These are phyloP conservation scores for Drosophila neoperkinsi DNA, from an alignment of 2,888 invertebrate species.

Conservation along the genomic window DNA sequence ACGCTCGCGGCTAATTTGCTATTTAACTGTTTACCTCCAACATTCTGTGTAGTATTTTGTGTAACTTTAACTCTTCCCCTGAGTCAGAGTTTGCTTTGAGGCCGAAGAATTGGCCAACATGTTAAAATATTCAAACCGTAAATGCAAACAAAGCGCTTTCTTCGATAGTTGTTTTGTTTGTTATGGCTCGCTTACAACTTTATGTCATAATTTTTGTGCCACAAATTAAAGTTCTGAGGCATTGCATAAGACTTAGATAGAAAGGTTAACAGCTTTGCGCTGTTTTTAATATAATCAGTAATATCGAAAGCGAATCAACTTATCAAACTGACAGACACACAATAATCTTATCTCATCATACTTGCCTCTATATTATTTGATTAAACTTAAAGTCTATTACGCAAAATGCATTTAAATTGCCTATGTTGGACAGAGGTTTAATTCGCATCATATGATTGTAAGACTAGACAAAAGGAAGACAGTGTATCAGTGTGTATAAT, in stretches of 20 bases:
- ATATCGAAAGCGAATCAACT: neutral
- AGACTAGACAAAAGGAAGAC: neutral
- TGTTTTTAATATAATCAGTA: neutral
- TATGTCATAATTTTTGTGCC: constrained; percentile 32
- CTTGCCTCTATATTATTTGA: neutral
- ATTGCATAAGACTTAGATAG: constrained; percentile 31
- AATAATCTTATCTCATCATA: neutral
- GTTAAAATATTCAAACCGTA: constrained; percentile 58
- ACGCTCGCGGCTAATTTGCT: constrained; percentile 56
- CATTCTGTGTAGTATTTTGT: constrained; percentile 23
- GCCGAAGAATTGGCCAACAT: constrained; percentile 39
- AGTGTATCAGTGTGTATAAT: neutral
- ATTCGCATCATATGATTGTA: neutral
- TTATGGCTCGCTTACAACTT: constrained; percentile 16
- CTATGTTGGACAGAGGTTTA: neutral
- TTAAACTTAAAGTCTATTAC: neutral
- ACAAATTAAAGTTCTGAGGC: constrained; percentile 29
- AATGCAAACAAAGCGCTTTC: constrained; percentile 31
- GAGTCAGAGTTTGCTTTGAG: constrained; percentile 2
- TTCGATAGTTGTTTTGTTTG: constrained; percentile 19
- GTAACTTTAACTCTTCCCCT: neutral
- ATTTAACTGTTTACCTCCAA: constrained; percentile 56
- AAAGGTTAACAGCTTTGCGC: neutral
- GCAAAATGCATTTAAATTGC: neutral
- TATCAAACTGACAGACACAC: constrained; percentile 13